Percentiles rank a stretch among this genome's conserved stretches.
phyloP scores from a whole-genome alignment of 2,888 invertebrate genomes.

The Lamproptera curius region DNA sequence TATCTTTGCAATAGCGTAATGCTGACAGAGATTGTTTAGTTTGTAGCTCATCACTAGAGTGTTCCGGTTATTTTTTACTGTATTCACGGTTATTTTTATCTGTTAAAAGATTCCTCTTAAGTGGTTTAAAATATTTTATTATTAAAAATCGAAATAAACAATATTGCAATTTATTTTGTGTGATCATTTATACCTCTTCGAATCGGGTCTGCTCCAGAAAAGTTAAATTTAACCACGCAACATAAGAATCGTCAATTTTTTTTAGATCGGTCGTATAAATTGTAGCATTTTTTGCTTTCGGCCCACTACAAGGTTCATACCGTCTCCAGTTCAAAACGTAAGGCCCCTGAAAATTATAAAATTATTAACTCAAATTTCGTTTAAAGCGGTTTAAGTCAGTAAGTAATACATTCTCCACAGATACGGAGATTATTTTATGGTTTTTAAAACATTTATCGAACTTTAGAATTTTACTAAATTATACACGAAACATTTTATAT shows the following conservation, averaged over 20 bases:
- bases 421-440: not conserved
- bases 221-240: conserved; percentile 22
- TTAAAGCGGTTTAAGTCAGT: no score
- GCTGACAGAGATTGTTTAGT: conserved; percentile 32
- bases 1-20: conserved; percentile 27
- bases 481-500: no score
- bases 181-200: conserved; percentile 25
- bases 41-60: conserved; percentile 29
- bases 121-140: not conserved
- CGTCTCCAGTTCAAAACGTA: conserved; percentile 21
- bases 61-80: conserved; percentile 21
- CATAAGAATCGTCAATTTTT: conserved; percentile 11
- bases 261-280: not conserved
- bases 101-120: conserved; percentile 10
- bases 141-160: not conserved
- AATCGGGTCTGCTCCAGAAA: conserved; percentile 18
- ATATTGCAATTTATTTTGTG: not conserved
- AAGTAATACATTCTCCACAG: no score
- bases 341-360: conserved; percentile 31
- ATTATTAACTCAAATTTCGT: no score
- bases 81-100: conserved; percentile 30
- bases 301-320: conserved; percentile 25
- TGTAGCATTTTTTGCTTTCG: conserved; percentile 27
- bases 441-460: no score
- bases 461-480: no score